These are phyloP conservation scores for Heteromyza rotundicornis DNA, from an alignment of 2,888 invertebrate species.

Conservation along the genomic window DNA sequence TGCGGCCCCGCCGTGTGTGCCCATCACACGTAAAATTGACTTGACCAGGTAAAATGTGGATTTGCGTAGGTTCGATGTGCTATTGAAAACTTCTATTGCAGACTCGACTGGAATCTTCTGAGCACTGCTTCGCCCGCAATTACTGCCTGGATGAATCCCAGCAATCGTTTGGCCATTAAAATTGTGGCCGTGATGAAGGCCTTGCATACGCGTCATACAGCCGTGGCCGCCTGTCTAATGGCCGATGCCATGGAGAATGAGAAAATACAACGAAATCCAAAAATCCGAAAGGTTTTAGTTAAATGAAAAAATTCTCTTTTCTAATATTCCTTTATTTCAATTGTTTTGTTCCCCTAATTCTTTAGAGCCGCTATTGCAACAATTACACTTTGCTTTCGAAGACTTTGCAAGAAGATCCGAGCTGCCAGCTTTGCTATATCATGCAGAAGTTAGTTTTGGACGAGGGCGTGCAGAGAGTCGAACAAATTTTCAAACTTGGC, in stretches of 20 bases:
- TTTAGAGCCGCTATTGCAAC: constrained; percentile 85
- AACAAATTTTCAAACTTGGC: constrained; percentile 80
- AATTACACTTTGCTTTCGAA: constrained; percentile 86
- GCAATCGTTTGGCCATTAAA: constrained; percentile 86
- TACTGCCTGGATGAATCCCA: constrained; percentile 97
- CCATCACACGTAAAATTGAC: constrained; percentile 92
- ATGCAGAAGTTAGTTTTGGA: constrained; percentile 83
- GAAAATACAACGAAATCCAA: constrained; percentile 67
- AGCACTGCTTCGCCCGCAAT: constrained; percentile 97
- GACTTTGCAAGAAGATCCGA: constrained; percentile 93
- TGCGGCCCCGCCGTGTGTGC: constrained; percentile 93
- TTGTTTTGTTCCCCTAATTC: constrained; percentile 3
- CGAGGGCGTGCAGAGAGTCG: constrained; percentile 78
- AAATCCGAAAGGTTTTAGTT: constrained; percentile 56
- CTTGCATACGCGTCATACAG: constrained; percentile 79
- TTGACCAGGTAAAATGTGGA: constrained; percentile 75
- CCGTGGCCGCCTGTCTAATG: constrained; percentile 93
- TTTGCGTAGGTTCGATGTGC: background rate
- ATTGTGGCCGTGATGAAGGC: constrained; percentile 81
- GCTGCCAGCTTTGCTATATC: constrained; percentile 90
- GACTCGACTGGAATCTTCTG: constrained; percentile 94
- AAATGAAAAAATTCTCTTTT: background rate
- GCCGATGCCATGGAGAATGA: constrained; percentile 90
- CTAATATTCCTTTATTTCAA: background rate
- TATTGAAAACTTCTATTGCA: constrained; percentile 18